Conservation (phyloP, 2,113 vertebrate species). For the Labrus mixtus region DNA sequence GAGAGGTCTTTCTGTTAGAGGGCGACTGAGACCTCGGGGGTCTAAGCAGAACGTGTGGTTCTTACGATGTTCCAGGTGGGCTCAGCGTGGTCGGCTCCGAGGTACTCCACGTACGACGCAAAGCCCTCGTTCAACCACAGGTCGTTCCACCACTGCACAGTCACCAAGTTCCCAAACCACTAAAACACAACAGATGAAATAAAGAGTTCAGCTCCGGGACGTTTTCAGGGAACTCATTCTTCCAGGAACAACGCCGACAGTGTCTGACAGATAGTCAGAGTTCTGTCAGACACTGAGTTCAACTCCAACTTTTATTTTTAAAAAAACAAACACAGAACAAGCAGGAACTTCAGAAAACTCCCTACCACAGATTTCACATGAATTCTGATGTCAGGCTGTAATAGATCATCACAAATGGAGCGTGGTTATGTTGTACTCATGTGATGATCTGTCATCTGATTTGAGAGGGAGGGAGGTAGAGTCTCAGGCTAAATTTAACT, state of each 20-base stretch:
- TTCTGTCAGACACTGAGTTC: conserved; percentile 7
- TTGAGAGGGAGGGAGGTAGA: neutral
- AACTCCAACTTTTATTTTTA: neutral
- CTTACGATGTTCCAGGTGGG: conserved; percentile 88
- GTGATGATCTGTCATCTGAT: neutral
- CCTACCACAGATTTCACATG: conserved; percentile 18
- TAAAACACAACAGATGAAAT: conserved; percentile 54
- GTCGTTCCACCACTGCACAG: conserved; percentile 94
- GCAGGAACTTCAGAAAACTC: neutral
- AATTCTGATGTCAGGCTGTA: neutral
- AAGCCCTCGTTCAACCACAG: conserved; percentile 97
- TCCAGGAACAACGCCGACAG: neutral
- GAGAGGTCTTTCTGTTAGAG: too few species aligned
- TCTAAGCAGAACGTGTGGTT: neutral
- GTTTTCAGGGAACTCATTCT: neutral
- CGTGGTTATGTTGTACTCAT: neutral
- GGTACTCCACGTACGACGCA: conserved; percentile 93
- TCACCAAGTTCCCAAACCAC: conserved; percentile 98
- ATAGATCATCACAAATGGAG: neutral
- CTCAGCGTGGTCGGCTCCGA: conserved; percentile 86
- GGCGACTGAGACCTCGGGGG: too few species aligned
- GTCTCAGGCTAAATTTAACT: neutral
- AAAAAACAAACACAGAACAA: neutral
- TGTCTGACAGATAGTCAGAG: neutral
- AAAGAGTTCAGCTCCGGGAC: neutral